Conservation (phyloP, 2,888 invertebrate genomes). For the Stenchaetothrips biformis region DNA sequence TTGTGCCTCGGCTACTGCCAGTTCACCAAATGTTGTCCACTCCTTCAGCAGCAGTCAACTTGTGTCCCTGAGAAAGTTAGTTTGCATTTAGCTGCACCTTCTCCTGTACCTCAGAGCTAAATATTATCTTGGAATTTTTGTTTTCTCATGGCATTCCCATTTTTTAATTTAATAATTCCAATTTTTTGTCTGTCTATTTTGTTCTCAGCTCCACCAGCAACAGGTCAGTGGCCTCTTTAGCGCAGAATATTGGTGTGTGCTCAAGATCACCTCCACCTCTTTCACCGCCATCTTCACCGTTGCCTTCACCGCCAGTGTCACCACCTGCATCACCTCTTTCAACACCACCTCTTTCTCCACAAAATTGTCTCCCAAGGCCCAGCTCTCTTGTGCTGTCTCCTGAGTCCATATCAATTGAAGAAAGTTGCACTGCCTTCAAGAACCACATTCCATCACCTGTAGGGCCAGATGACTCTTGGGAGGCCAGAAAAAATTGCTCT, state of each 20-base stretch:
- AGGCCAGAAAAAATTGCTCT: background rate
- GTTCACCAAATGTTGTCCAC: background rate
- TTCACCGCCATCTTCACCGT: background rate
- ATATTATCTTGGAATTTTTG: background rate
- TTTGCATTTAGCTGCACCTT: background rate
- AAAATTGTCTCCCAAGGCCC: background rate
- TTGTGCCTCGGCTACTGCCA: constrained; percentile 4
- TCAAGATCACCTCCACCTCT: background rate
- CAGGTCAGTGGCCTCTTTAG: background rate
- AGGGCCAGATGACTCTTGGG: background rate
- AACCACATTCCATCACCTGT: constrained; percentile 1
- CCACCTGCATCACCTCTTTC: background rate
- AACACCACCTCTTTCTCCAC: background rate
- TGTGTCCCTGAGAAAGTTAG: background rate
- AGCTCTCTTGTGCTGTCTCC: background rate
- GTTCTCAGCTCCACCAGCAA: background rate
- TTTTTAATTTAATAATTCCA: background rate
- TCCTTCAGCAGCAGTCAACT: background rate
- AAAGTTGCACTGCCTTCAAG: background rate
- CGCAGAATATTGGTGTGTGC: background rate
- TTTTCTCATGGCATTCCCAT: background rate
- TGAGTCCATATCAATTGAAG: background rate
- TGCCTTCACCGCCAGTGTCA: background rate
- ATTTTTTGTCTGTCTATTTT: background rate
- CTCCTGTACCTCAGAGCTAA: background rate